Evolutionary conservation across 2,113 vertebrate genomes (phyloP).

Genomic region (Takifugu flavidus): DNA sequence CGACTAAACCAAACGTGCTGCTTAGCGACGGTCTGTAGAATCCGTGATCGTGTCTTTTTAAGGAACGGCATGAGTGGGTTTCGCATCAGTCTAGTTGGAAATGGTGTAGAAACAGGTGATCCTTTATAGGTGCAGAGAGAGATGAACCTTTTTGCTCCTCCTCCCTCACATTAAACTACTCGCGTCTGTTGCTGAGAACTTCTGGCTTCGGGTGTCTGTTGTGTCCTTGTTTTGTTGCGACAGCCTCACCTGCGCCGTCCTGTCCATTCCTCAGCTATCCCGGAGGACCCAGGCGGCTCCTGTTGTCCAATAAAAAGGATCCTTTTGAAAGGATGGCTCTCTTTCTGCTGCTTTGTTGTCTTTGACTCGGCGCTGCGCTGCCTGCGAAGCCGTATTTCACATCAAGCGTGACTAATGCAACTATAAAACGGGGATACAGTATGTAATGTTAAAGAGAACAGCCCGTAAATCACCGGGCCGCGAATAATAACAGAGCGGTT

Average conservation of each 20-base stretch:
- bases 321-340: constrained; percentile 11
- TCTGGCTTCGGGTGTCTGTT: not conserved
- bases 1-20: constrained; percentile 39
- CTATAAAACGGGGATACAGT: not conserved
- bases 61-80: constrained; percentile 43
- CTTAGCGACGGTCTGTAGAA: constrained; percentile 54
- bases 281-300: constrained; percentile 24
- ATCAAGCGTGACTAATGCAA: not conserved
- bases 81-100: constrained; percentile 42
- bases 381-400: too few species aligned
- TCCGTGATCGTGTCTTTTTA: constrained; percentile 54
- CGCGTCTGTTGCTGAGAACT: too few species aligned
- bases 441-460: not conserved
- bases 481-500: too few species aligned
- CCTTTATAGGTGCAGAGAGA: not conserved
- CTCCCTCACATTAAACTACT: too few species aligned
- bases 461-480: too few species aligned
- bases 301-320: constrained; percentile 50
- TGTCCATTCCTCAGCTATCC: constrained; percentile 27
- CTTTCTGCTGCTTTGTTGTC: constrained; percentile 17
- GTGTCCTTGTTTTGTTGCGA: not conserved
- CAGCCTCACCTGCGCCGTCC: constrained; percentile 5
- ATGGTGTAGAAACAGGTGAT: constrained; percentile 24
- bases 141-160: too few species aligned
- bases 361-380: not conserved